A percentile compares a stretch with the other conserved stretches of the same genome.
Evolutionary conservation across 2,797 vertebrate species (phyloP).

Genomic region (Catharus ustulatus): DNA sequence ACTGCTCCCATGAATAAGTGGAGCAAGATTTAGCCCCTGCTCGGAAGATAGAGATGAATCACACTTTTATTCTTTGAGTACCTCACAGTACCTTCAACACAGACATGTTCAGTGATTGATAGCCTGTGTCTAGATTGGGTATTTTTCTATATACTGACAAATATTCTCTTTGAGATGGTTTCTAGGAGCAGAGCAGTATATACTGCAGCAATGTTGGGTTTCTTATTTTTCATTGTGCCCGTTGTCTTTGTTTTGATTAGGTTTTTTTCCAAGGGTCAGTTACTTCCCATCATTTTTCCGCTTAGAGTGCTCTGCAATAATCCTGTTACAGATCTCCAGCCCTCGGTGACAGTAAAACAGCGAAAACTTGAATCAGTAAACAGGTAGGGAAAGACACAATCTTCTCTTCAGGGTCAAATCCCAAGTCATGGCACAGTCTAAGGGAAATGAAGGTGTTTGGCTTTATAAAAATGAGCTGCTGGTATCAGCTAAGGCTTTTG

Average conservation of each 20-base stretch:
- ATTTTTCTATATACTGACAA: conserved; percentile 69
- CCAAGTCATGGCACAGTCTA: neutral
- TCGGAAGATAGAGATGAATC: conserved; percentile 57
- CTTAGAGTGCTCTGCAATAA: conserved; percentile 14
- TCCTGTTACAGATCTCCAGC: conserved; percentile 4
- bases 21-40: conserved; percentile 53
- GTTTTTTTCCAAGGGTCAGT: neutral
- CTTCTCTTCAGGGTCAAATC: conserved; percentile 17
- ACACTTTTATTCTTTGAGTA: conserved; percentile 67
- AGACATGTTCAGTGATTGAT: conserved; percentile 64
- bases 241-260: conserved; percentile 49
- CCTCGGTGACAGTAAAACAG: neutral
- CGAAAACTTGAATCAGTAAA: conserved; percentile 20
- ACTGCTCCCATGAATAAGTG: conserved; percentile 31
- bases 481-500: neutral
- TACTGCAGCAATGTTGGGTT: neutral
- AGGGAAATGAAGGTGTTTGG: neutral
- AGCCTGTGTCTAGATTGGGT: conserved; percentile 61
- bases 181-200: conserved; percentile 33
- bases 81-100: conserved; percentile 40
- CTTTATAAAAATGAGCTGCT: neutral
- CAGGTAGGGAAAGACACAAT: neutral
- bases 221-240: neutral
- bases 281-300: neutral
- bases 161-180: conserved; percentile 36